A percentile compares a stretch with the other conserved stretches of the same genome.
These are phyloP conservation scores for Drosophila subquinaria DNA, from an alignment of 2,888 invertebrate species.

Conservation along the genomic window DNA sequence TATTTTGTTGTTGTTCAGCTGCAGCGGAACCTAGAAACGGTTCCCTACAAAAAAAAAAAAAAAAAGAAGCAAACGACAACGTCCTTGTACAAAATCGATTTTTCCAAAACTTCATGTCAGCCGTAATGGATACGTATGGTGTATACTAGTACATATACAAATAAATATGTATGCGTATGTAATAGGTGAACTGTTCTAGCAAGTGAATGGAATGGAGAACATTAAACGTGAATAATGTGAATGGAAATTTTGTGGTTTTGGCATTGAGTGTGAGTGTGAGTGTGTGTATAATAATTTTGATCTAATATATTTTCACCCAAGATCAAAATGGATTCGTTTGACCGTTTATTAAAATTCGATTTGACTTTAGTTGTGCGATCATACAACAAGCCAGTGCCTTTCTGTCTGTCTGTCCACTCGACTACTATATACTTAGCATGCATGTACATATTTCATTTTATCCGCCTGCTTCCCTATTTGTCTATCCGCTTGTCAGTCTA, in stretches of 20 bases:
- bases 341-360: conserved; percentile 38
- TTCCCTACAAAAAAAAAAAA: conserved; percentile 23
- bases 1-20: conserved; percentile 38
- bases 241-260: conserved; percentile 16
- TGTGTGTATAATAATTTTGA: conserved; percentile 2
- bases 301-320: conserved; percentile 1
- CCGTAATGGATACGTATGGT: conserved; percentile 59
- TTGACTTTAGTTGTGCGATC: conserved; percentile 48
- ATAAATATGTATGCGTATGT: conserved; percentile 1
- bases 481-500: conserved; percentile 14
- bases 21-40: conserved; percentile 48
- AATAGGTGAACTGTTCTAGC: conserved; percentile 36
- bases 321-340: conserved; percentile 28
- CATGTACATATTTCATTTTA: conserved; percentile 8
- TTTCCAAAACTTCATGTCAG: conserved; percentile 81
- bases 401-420: conserved; percentile 15
- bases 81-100: conserved; percentile 84
- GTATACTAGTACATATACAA: conserved; percentile 1
- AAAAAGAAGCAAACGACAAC: conserved; percentile 47
- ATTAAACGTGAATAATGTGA: conserved; percentile 8
- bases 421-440: conserved; percentile 14
- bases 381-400: conserved; percentile 12
- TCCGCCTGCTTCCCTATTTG: conserved; percentile 11
- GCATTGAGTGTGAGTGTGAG: conserved; percentile 17
- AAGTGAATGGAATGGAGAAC: conserved; percentile 24